These are phyloP conservation scores for Syritta pipiens DNA, from an alignment of 2,888 invertebrate species.

Conservation along the genomic window DNA sequence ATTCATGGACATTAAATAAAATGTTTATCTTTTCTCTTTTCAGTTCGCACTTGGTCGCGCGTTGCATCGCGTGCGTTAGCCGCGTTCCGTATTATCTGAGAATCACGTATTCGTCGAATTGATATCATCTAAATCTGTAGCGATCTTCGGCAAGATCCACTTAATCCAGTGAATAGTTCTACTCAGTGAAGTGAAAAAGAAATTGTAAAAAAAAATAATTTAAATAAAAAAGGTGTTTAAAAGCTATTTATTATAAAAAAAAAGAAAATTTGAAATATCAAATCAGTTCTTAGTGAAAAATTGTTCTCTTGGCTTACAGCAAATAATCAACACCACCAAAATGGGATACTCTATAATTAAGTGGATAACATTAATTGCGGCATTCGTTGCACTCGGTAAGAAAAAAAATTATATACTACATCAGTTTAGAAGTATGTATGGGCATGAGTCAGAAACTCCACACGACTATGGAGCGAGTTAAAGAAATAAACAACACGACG, in stretches of 20 bases:
- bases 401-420: slow-evolving; percentile 37
- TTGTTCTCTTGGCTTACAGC: slow-evolving; percentile 29
- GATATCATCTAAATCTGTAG: slow-evolving; percentile 1
- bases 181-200: slow-evolving; percentile 49
- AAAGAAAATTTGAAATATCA: slow-evolving; percentile 11
- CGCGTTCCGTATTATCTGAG: slow-evolving; percentile 36
- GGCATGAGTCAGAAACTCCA: too few species aligned
- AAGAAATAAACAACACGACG: slow-evolving; percentile 3
- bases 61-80: slow-evolving; percentile 61
- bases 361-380: slow-evolving; percentile 77
- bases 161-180: slow-evolving; percentile 48
- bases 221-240: slow-evolving; percentile 12
- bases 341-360: slow-evolving; percentile 76
- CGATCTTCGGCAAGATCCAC: slow-evolving; percentile 50
- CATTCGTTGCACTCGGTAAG: slow-evolving; percentile 76
- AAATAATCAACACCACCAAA: slow-evolving; percentile 68
- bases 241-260: slow-evolving; percentile 1
- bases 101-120: slow-evolving; percentile 29
- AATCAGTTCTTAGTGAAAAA: slow-evolving; percentile 33
- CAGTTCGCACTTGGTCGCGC: slow-evolving; percentile 59
- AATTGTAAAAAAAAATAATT: slow-evolving; percentile 42
- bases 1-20: not conserved
- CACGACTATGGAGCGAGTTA: too few species aligned
- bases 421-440: too few species aligned
- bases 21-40: slow-evolving; percentile 16